Conservation (phyloP, 2,113 vertebrate species). For the Burhinus bistriatus region DNA sequence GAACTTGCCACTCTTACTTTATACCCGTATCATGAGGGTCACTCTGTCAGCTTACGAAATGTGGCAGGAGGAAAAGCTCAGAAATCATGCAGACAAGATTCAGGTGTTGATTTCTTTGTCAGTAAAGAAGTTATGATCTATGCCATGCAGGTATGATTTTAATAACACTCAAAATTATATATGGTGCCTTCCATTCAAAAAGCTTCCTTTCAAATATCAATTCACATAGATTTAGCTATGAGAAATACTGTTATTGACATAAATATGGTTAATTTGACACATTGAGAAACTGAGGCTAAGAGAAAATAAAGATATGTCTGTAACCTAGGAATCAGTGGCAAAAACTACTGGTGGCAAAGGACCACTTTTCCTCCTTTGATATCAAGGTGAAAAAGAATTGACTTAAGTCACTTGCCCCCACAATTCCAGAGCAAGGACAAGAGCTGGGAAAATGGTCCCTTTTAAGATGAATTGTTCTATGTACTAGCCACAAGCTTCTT, state of each 20-base stretch:
- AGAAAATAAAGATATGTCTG: neutral
- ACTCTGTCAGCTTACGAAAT: neutral
- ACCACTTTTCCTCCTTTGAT: neutral
- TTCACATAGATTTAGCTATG: neutral
- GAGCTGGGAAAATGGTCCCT: neutral
- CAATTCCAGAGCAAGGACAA: neutral
- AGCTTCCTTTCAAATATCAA: neutral
- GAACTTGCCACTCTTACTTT: neutral
- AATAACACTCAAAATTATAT: neutral
- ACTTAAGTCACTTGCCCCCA: neutral
- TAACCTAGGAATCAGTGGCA: neutral
- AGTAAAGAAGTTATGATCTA: neutral
- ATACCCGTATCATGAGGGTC: neutral
- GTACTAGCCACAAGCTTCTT: neutral
- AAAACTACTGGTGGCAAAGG: neutral
- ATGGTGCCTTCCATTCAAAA: neutral
- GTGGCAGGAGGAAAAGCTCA: neutral
- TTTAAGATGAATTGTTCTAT: neutral
- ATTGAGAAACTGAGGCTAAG: neutral
- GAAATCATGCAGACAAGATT: neutral
- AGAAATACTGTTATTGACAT: neutral
- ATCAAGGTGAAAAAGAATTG: neutral
- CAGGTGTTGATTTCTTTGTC: neutral
- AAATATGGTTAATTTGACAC: neutral
- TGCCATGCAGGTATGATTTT: neutral